Evolutionary conservation across 2,888 invertebrate species (phyloP).

Genomic region (Phortica okadai): DNA sequence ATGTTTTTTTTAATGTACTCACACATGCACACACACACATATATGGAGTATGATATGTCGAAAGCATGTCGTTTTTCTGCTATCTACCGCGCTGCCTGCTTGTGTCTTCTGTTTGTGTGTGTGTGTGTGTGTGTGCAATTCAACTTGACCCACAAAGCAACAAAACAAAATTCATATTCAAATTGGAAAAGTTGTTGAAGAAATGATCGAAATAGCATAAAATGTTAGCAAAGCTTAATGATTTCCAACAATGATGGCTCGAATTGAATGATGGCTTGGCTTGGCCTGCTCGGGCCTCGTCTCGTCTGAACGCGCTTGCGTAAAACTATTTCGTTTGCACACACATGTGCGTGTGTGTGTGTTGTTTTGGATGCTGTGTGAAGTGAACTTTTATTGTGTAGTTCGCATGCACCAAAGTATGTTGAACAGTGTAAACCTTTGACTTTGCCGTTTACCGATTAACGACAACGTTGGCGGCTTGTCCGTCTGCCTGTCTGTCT

Average conservation of each 20-base stretch:
- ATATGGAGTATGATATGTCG: constrained; percentile 10
- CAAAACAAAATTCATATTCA: constrained; percentile 29
- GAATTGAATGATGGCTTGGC: too few species aligned
- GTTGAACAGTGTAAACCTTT: constrained; percentile 2
- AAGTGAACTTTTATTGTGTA: background rate
- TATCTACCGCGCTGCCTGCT: background rate
- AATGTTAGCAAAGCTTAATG: background rate
- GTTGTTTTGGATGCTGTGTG: background rate
- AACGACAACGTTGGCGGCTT: background rate
- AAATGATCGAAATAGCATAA: background rate
- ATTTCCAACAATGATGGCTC: background rate
- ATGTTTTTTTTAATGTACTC: background rate
- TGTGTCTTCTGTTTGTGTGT: constrained; percentile 31
- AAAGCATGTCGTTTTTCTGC: constrained; percentile 7
- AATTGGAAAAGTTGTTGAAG: constrained; percentile 24
- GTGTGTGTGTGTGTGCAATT: constrained; percentile 47
- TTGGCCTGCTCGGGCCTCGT: background rate
- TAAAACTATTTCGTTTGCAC: background rate
- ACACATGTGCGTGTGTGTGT: background rate
- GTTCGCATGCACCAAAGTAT: background rate
- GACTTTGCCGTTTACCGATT: constrained; percentile 11
- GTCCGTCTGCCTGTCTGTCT: background rate
- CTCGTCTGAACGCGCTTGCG: background rate
- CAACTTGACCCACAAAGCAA: constrained; percentile 66
- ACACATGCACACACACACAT: background rate